Evolutionary conservation across 2,888 invertebrate species (phyloP).

Genomic region (Pardosa pseudoannulata): DNA sequence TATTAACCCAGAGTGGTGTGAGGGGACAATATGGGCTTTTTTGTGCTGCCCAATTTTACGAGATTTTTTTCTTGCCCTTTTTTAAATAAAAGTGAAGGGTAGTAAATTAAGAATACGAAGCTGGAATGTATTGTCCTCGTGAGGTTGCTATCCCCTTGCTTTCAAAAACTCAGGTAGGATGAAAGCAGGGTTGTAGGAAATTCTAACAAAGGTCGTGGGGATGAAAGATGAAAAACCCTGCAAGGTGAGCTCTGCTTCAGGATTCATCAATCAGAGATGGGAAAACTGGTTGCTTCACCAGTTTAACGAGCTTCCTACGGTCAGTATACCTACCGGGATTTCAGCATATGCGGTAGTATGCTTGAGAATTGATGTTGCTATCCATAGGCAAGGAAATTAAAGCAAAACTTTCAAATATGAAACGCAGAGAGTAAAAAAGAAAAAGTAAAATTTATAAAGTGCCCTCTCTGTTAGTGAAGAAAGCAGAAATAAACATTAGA

Average conservation of each 20-base stretch:
- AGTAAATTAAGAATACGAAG: slow-evolving; percentile 55
- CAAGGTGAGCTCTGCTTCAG: neutral
- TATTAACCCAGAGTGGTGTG: neutral
- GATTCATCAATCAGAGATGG: neutral
- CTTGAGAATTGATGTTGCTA: too few relatives aligned
- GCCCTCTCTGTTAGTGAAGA: too few relatives aligned
- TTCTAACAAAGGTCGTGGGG: neutral
- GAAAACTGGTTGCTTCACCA: too few relatives aligned
- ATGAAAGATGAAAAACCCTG: neutral
- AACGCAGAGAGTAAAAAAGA: too few relatives aligned
- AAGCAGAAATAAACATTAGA: too few relatives aligned
- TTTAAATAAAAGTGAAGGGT: slow-evolving; percentile 41
- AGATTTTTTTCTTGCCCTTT: neutral
- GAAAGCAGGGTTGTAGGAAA: neutral
- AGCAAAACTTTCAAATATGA: too few relatives aligned
- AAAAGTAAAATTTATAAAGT: too few relatives aligned
- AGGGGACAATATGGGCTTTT: slow-evolving; percentile 5
- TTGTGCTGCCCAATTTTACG: slow-evolving; percentile 12
- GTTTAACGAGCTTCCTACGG: too few relatives aligned
- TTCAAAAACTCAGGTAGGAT: neutral
- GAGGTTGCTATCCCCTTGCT: slow-evolving; percentile 1
- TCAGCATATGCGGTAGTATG: too few relatives aligned
- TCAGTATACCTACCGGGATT: too few relatives aligned
- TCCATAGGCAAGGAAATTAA: too few relatives aligned
- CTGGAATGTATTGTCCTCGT: slow-evolving; percentile 18